These are phyloP conservation scores for Drosophila tsacasi DNA, from an alignment of 1,140 invertebrate species.

Conservation along the genomic window DNA sequence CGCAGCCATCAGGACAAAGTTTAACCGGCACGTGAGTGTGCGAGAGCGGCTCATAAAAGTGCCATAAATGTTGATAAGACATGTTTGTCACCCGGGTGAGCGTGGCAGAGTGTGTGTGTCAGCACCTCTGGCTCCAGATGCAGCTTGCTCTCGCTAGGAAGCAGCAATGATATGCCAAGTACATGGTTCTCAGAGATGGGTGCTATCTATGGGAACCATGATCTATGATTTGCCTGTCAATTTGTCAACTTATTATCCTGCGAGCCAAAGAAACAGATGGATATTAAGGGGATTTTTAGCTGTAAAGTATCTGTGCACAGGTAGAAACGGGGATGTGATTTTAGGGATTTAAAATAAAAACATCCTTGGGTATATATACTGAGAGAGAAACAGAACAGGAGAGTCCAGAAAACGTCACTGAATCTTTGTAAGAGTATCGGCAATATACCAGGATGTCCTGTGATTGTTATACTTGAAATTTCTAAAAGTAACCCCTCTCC, in stretches of 20 bases:
- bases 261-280: not conserved
- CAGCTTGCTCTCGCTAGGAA: slow-evolving; percentile 1
- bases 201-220: slow-evolving; percentile 12
- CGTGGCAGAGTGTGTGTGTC: not conserved
- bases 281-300: slow-evolving; percentile 14
- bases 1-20: slow-evolving; percentile 40
- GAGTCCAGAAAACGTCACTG: no score
- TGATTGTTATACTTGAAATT: not conserved
- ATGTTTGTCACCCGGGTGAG: slow-evolving; percentile 60
- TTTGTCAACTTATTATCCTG: slow-evolving; percentile 38
- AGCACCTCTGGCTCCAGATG: slow-evolving; percentile 18
- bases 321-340: not conserved
- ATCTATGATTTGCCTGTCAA: slow-evolving; percentile 48
- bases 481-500: no score
- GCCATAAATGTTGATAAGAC: slow-evolving; percentile 81
- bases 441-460: not conserved
- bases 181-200: slow-evolving; percentile 50
- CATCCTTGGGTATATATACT: not conserved
- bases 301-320: not conserved
- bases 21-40: slow-evolving; percentile 47
- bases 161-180: slow-evolving; percentile 44
- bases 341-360: not conserved
- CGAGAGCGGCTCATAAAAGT: slow-evolving; percentile 58
- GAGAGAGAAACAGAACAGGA: not conserved
- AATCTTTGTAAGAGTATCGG: not conserved